Evolutionary conservation across 2,113 vertebrate species (phyloP).

Genomic region (Nannobrachium achirus): DNA sequence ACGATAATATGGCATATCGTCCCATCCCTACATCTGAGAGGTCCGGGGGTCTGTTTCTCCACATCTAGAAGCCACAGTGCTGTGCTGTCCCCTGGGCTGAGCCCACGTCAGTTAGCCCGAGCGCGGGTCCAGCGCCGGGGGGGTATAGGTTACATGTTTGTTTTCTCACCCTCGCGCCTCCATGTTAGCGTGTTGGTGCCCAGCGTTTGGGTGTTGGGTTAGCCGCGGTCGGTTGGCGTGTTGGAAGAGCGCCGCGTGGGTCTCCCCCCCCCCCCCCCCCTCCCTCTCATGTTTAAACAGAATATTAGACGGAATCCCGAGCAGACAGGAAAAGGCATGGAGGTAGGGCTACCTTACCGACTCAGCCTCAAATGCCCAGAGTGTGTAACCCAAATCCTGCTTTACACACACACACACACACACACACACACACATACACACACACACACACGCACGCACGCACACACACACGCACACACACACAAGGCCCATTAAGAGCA

Average conservation of each 20-base stretch:
- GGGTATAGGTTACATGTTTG: slow-evolving; percentile 17
- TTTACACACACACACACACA: slow-evolving; percentile 12
- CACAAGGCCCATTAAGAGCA: neutral
- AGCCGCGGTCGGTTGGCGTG: neutral
- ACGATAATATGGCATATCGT: no score
- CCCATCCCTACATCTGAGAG: no score
- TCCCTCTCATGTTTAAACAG: slow-evolving; percentile 23
- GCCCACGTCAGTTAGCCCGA: slow-evolving; percentile 13
- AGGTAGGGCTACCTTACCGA: neutral
- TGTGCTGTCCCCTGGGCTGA: slow-evolving; percentile 27
- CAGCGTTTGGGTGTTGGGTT: slow-evolving; percentile 6
- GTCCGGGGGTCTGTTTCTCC: slow-evolving; percentile 13
- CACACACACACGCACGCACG: neutral
- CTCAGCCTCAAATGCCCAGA: no score
- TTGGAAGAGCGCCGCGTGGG: neutral
- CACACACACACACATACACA: neutral
- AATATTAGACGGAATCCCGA: slow-evolving; percentile 16
- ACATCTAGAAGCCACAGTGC: slow-evolving; percentile 21
- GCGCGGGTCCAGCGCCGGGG: neutral
- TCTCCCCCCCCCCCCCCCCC: no score
- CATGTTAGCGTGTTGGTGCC: neutral
- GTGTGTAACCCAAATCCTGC: neutral
- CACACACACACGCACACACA: neutral
- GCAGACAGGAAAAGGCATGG: neutral
- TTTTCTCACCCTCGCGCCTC: slow-evolving; percentile 29